Conservation (phyloP, 2,113 vertebrate genomes). For the Hystrix cristata region DNA sequence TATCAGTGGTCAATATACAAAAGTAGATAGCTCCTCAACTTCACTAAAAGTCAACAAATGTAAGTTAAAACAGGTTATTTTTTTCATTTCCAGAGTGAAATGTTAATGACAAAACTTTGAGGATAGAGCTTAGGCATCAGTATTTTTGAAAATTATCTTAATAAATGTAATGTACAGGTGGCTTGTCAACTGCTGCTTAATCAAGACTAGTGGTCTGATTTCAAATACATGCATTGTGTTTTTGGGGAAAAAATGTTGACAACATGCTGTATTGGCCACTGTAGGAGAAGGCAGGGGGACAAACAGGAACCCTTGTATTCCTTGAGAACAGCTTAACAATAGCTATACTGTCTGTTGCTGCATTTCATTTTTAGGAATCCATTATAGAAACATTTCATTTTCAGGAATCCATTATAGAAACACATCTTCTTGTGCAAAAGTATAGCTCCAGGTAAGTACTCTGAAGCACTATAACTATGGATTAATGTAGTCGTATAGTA, state of each 20-base stretch:
- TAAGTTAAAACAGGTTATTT: neutral
- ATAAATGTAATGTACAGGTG: neutral
- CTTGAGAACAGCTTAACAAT: neutral
- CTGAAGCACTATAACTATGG: neutral
- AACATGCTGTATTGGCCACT: neutral
- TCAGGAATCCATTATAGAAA: neutral
- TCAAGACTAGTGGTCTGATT: conserved; percentile 25
- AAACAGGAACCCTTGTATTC: neutral
- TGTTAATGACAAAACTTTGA: neutral
- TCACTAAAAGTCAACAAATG: neutral
- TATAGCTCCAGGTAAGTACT: neutral
- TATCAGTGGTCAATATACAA: neutral
- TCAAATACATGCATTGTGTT: neutral
- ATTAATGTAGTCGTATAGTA: neutral
- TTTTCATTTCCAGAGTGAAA: neutral
- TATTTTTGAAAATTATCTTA: conserved; percentile 26
- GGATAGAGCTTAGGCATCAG: neutral
- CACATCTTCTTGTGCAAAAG: neutral
- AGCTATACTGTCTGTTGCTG: neutral
- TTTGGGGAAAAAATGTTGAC: neutral
- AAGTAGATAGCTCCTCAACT: neutral
- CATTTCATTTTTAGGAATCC: neutral
- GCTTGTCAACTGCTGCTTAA: neutral
- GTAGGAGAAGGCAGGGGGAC: neutral
- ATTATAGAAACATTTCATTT: neutral